Evolutionary conservation across 2,797 vertebrate species (phyloP), one percentile per base, ranked within the genome.

Genomic region (Anguilla anguilla): DNA sequence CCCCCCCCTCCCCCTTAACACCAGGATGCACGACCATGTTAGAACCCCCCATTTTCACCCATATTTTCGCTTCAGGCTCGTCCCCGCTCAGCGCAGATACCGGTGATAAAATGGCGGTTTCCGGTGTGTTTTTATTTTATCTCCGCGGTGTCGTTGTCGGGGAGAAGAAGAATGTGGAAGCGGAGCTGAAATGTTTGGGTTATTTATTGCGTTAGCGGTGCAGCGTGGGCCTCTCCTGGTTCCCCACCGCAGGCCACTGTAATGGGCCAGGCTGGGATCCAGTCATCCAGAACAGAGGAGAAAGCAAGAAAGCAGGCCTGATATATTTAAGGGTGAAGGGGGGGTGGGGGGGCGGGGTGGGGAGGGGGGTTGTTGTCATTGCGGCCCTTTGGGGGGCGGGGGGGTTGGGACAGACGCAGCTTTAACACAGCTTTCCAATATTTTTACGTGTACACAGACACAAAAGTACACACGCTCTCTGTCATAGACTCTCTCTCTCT

Each of bases 101-200:
- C 86, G 72, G 35, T 11, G 59, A 86, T 87, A 59, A 89, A 87
- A 91, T 87, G 35, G 9, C 87, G 87, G 82, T 86, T 88, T 46
- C 89, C 86, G 28, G 35, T 86, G 51, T 55, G 55, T 55, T 25
- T 31, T n/a, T 51, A 25, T 13, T 79, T 51, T 55, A 53, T 81
- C 46, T 86, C 43, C 57, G 22, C 46, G 96, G 96, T 87, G 85
- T 72, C 22, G 2, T 86, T 1, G 22, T 46, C 25, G 31, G 51
- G 64, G 61, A 46, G 64, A 72, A 86, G 43, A 49, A 43, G n/a
- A 57, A 31, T 2, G 5, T 2, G 22, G 22, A 25, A 25, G 22
- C 61, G 13, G 15, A 85, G 67, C 49, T 69, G 69, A 59, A 72
- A 72, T 9, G 35, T 64, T 86, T 31, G 5, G 46, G 35, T 69